A percentile compares a stretch with the other conserved stretches of the same genome.
phyloP scores from a whole-genome alignment of 2,113 vertebrate genomes.

The Chionomys nivalis region DNA sequence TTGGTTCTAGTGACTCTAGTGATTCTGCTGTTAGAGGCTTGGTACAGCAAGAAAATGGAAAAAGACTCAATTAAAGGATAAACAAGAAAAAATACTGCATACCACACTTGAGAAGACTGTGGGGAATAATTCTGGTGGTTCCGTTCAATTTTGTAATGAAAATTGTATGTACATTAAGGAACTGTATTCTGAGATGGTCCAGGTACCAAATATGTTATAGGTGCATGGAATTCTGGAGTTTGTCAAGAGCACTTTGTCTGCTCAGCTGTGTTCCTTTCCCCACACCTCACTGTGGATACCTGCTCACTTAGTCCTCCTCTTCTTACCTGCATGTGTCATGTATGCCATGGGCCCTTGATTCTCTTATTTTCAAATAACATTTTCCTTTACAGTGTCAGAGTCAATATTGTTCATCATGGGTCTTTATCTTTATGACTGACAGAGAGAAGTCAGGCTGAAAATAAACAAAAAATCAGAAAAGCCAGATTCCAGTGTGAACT shows the following conservation, averaged over 20 bases:
- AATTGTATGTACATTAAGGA: background rate
- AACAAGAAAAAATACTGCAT: background rate
- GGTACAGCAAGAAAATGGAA: accelerated
- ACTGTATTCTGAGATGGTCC: background rate
- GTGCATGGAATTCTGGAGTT: background rate
- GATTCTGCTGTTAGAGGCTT: background rate
- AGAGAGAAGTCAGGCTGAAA: background rate
- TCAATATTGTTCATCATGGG: background rate
- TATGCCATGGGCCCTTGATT: background rate
- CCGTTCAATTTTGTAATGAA: background rate
- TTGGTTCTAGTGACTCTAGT: background rate
- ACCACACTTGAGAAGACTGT: background rate
- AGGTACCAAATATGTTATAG: background rate
- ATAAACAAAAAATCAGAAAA: background rate
- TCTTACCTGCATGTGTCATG: background rate
- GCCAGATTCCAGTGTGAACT: background rate
- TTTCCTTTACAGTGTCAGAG: background rate
- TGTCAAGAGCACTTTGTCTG: background rate
- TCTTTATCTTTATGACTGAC: accelerated
- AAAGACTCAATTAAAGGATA: too few species aligned
- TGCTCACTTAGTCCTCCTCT: background rate
- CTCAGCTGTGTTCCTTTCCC: background rate
- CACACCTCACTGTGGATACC: background rate
- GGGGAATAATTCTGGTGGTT: background rate
- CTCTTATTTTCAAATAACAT: background rate